phyloP scores from a whole-genome alignment of 2,797 vertebrate species.

The Phoxinus dragarum region DNA sequence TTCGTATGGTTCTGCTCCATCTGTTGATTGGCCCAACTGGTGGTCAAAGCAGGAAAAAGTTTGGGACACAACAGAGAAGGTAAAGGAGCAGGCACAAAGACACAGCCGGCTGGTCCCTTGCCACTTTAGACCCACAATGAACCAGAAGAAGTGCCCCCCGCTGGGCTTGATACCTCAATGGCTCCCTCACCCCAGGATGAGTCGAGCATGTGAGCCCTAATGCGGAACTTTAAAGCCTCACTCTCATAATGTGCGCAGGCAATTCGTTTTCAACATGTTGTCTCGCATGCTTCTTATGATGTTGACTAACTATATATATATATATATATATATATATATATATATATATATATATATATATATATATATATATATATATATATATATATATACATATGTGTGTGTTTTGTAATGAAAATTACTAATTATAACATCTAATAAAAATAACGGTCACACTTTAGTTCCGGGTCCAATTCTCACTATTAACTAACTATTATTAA shows the following conservation, averaged over 20 bases:
- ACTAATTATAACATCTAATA: background rate
- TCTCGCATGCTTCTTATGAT: constrained; percentile 18
- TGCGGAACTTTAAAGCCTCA: constrained; percentile 48
- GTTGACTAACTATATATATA: background rate
- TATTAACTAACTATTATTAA: too few species aligned
- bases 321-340: too few species aligned
- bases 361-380: too few species aligned
- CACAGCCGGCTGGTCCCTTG: constrained; percentile 71
- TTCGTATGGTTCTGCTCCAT: constrained; percentile 69
- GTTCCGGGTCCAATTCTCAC: too few species aligned
- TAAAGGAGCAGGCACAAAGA: constrained; percentile 75
- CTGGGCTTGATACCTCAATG: constrained; percentile 74
- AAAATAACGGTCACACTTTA: too few species aligned
- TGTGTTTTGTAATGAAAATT: background rate
- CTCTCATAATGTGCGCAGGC: constrained; percentile 74
- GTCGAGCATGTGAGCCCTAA: constrained; percentile 69
- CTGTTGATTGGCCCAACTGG: constrained; percentile 73
- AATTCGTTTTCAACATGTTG: constrained; percentile 68
- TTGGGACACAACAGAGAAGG: constrained; percentile 74
- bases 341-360: too few species aligned
- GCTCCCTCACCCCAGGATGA: constrained; percentile 71
- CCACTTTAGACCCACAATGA: constrained; percentile 73
- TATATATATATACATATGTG: too few species aligned
- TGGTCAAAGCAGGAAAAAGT: constrained; percentile 73
- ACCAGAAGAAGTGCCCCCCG: constrained; percentile 68